Evolutionary conservation across 2,113 vertebrate genomes (phyloP).

Genomic region (Hoplias malabaricus): DNA sequence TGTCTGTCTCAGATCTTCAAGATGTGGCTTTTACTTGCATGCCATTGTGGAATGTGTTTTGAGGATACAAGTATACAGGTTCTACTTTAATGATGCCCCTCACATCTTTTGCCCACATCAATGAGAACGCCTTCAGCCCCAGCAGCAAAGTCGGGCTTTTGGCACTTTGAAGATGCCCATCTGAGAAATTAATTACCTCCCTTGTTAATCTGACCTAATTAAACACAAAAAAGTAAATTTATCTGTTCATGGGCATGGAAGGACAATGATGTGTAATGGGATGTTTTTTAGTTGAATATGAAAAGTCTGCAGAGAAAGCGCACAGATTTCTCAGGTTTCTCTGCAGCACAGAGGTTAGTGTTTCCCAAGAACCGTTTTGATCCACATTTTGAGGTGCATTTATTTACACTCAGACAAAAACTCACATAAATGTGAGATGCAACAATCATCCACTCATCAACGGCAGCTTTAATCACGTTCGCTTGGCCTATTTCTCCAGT

Average conservation of each 20-base stretch:
- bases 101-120: slow-evolving; percentile 33
- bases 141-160: slow-evolving; percentile 78
- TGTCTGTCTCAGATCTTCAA: no score
- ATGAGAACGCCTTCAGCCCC: slow-evolving; percentile 33
- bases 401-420: background rate
- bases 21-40: background rate
- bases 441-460: slow-evolving; percentile 1
- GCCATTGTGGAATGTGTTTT: background rate
- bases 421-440: background rate
- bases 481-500: slow-evolving; percentile 27
- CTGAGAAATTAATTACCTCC: slow-evolving; percentile 84
- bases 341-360: background rate
- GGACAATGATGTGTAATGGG: slow-evolving; percentile 1
- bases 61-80: slow-evolving; percentile 14
- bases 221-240: slow-evolving; percentile 71
- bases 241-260: slow-evolving; percentile 29
- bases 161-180: slow-evolving; percentile 76
- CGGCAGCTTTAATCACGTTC: slow-evolving; percentile 26
- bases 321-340: background rate
- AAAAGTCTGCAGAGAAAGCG: background rate
- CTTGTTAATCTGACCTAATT: slow-evolving; percentile 84
- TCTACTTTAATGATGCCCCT: slow-evolving; percentile 33
- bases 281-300: background rate
- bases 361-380: background rate
- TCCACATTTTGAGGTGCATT: background rate